Percentiles rank a stretch among this genome's conserved stretches.
phyloP scores from a whole-genome alignment of 1,140 invertebrate genomes.

The Drosophila nannoptera region DNA sequence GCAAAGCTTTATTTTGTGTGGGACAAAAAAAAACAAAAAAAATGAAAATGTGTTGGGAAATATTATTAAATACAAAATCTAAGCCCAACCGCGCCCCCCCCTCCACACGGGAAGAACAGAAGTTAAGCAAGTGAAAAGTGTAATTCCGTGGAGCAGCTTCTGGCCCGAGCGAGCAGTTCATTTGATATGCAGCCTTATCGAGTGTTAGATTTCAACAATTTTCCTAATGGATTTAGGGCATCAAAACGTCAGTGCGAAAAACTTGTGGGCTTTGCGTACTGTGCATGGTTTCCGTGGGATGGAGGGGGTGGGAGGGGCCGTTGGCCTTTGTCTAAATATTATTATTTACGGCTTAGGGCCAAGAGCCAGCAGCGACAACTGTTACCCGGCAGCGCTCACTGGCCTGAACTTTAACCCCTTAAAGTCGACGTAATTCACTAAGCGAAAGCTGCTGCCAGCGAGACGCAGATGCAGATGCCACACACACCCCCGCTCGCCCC shows the following conservation, averaged over 20 bases:
- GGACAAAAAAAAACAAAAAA: too few species aligned
- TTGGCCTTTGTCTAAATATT: constrained; percentile 66
- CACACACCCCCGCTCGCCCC: not conserved
- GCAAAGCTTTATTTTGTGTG: too few species aligned
- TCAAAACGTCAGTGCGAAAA: constrained; percentile 34
- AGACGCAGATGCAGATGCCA: constrained; percentile 42
- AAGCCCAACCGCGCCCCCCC: too few species aligned
- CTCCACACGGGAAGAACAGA: too few species aligned
- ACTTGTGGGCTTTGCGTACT: constrained; percentile 10
- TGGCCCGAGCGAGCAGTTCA: too few species aligned
- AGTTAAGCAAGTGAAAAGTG: not conserved
- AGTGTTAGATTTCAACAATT: constrained; percentile 27
- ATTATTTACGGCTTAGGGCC: constrained; percentile 76
- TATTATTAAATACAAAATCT: too few species aligned
- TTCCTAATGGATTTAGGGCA: constrained; percentile 41
- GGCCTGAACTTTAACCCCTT: constrained; percentile 73
- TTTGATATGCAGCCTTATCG: constrained; percentile 6
- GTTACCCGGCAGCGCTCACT: constrained; percentile 58
- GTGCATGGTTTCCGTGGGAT: not conserved
- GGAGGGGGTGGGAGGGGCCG: constrained; percentile 2
- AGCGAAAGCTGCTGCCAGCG: constrained; percentile 57
- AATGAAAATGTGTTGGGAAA: too few species aligned
- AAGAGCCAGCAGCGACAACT: constrained; percentile 70
- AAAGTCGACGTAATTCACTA: constrained; percentile 74
- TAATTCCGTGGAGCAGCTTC: not conserved